phyloP scores from a whole-genome alignment of 2,888 invertebrate genomes.

The Latrodectus hesperus region DNA sequence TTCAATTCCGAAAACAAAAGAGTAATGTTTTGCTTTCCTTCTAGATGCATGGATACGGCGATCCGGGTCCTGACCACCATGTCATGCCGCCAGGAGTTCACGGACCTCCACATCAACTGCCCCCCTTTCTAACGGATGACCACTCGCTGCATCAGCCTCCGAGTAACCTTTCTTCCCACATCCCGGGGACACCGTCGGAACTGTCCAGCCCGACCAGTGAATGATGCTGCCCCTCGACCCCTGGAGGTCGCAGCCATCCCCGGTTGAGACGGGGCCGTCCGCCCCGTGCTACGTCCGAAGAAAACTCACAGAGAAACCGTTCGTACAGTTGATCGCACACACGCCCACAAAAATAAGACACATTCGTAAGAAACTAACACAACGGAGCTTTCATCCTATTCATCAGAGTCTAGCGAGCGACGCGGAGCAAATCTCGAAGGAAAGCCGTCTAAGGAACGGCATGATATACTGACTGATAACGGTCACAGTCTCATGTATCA shows the following conservation, averaged over 20 bases:
- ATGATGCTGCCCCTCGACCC: slow-evolving; percentile 52
- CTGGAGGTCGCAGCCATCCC: not conserved
- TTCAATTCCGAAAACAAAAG: not conserved
- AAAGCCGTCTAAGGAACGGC: not conserved
- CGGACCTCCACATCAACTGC: slow-evolving; percentile 58
- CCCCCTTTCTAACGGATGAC: slow-evolving; percentile 71
- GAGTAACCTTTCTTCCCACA: slow-evolving; percentile 69
- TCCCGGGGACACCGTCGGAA: slow-evolving; percentile 70
- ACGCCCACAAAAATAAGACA: not conserved
- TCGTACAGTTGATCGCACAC: slow-evolving; percentile 5
- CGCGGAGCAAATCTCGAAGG: not conserved
- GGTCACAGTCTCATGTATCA: too few species aligned
- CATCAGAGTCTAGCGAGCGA: not conserved
- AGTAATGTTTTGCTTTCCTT: slow-evolving; percentile 14
- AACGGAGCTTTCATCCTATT: not conserved
- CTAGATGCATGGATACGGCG: slow-evolving; percentile 93
- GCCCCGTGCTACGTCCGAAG: slow-evolving; percentile 27
- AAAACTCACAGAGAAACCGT: not conserved
- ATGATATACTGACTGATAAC: too few species aligned
- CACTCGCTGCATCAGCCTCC: slow-evolving; percentile 70
- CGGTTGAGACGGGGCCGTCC: slow-evolving; percentile 39
- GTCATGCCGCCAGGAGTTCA: slow-evolving; percentile 63
- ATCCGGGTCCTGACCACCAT: slow-evolving; percentile 75
- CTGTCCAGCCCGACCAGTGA: slow-evolving; percentile 71
- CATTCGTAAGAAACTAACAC: not conserved